Evolutionary conservation across 1,140 invertebrate genomes (phyloP), one percentile per base, ranked within the genome.

Genomic region (Aphelenchoides avenae): DNA sequence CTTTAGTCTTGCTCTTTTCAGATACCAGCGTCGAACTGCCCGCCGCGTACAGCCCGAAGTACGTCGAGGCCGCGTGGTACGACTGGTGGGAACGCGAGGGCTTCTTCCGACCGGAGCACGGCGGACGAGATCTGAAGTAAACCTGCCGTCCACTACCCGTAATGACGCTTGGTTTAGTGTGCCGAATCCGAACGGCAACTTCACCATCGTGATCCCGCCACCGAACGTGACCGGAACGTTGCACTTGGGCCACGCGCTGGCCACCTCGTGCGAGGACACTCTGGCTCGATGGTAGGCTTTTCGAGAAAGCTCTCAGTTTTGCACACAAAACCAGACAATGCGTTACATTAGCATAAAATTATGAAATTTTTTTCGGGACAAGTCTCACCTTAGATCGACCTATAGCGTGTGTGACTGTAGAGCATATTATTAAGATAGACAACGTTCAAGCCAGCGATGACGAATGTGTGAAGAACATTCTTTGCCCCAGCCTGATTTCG

Each of bases 51-150:
- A 94, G 87, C 79, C 94, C 94, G 0, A 82, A 85, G 51, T 98
- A 89, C 84, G 94, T 98, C 11, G 95, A 99, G 81, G 88, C 92
- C 11, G 88, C 87, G n/a, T 98, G 95, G 95, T 98, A 98, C 71
- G 72, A 79, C 9, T 86, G 85, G 85, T 96, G 91, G 91, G 89
- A 95, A 89, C 92, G 70, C 5, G 78, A 89, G 77, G 92, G 92
- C 20, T 98, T 93, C 79, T 99, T 99, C 75, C 94, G 89, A 79
- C 95, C 95, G 13, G 95, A 98, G 83, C 97, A 95, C 83, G 86
- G 86, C 43, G 89, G 67, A n/a, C 15, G 49, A 18, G 54, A 71
- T 29, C 18, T 58, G 3, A 57, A 15, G 62, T 61, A 13, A 5
- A 27, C 33, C 61, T 52, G n/a, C 42, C 41, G 51, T 11, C 27